phyloP scores from a whole-genome alignment of 2,113 vertebrate species.

The Syngnathus floridae region DNA sequence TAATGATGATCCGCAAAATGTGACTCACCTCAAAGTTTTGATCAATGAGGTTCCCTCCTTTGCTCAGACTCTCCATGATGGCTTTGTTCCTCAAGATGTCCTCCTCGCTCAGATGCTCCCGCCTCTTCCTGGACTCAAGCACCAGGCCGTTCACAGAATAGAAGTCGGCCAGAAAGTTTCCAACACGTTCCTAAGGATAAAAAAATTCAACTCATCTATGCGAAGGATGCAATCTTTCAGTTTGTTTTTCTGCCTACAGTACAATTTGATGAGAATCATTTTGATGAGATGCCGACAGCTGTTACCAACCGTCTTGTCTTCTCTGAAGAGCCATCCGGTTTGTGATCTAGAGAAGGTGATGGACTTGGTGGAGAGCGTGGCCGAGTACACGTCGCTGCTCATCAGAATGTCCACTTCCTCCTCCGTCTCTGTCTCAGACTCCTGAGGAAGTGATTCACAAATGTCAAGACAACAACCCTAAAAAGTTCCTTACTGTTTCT shows the following conservation, averaged over 20 bases:
- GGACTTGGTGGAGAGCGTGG: constrained; percentile 96
- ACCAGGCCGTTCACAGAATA: constrained; percentile 94
- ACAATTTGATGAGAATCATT: too few relatives aligned
- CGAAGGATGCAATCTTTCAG: neutral
- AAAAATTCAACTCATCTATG: neutral
- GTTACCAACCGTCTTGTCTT: constrained; percentile 91
- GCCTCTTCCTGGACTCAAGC: constrained; percentile 92
- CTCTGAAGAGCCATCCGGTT: constrained; percentile 94
- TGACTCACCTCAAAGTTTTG: constrained; percentile 89
- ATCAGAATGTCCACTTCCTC: constrained; percentile 99
- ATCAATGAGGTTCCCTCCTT: constrained; percentile 92
- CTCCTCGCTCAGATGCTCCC: constrained; percentile 96
- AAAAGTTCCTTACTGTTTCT: too few relatives aligned
- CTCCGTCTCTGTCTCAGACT: constrained; percentile 97
- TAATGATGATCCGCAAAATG: neutral
- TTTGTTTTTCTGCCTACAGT: neutral
- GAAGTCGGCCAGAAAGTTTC: constrained; percentile 96
- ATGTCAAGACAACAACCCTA: neutral
- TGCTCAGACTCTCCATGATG: constrained; percentile 98
- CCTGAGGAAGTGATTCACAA: constrained; percentile 62
- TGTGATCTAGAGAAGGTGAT: constrained; percentile 95
- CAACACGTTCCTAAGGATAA: constrained; percentile 85
- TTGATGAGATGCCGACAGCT: neutral
- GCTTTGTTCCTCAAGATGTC: constrained; percentile 98
- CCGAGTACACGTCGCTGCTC: constrained; percentile 98